Evolutionary conservation across 2,797 vertebrate species (phyloP).

Genomic region (Hafferia zeledoni): DNA sequence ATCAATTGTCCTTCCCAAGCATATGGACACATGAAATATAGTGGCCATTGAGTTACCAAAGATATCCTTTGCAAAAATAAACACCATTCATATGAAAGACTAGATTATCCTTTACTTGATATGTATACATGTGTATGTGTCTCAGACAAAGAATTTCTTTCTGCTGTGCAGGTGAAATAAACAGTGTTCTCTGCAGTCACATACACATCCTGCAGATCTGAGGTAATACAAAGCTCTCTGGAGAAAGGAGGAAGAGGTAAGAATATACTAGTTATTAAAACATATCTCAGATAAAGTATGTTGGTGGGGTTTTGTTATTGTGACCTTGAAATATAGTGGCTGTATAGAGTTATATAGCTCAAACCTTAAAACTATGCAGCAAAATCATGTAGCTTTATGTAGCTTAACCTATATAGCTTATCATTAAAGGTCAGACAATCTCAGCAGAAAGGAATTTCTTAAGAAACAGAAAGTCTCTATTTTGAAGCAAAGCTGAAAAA

Average conservation of each 20-base stretch:
- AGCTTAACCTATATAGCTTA: not conserved
- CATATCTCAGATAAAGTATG: not conserved
- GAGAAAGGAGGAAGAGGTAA: not conserved
- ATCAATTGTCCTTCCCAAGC: not conserved
- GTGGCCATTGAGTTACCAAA: rapidly evolving
- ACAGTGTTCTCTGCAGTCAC: not conserved
- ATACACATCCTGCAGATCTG: not conserved
- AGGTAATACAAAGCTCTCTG: not conserved
- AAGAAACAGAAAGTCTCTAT: not conserved
- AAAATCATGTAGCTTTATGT: not conserved
- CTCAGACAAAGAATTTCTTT: not conserved
- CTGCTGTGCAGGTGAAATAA: not conserved
- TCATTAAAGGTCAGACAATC: not conserved
- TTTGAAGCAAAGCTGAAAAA: not conserved
- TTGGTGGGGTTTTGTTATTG: rapidly evolving
- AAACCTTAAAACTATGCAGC: not conserved
- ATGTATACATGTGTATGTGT: not conserved
- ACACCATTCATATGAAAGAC: not conserved
- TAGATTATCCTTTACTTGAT: not conserved
- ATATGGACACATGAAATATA: not conserved
- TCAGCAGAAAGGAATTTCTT: not conserved
- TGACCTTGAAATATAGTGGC: not conserved
- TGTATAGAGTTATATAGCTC: not conserved
- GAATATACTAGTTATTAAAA: not conserved
- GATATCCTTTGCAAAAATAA: not conserved